Conservation (phyloP, 2,797 vertebrate genomes). For the Lagodon rhomboides region DNA sequence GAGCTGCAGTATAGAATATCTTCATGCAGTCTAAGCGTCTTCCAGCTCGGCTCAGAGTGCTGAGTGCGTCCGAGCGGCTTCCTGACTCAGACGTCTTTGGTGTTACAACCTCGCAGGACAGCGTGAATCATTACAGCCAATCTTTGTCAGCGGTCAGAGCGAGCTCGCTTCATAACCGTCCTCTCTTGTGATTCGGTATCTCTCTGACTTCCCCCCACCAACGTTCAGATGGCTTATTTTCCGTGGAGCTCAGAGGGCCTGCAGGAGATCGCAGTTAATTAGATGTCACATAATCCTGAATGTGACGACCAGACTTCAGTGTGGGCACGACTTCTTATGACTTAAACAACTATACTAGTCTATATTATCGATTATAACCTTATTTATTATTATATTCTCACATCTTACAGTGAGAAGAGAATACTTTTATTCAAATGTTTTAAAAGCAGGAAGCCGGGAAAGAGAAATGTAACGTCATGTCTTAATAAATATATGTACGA, state of each 20-base stretch:
- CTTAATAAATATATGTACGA: neutral
- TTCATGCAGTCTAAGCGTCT: conserved; percentile 9
- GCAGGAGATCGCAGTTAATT: conserved; percentile 26
- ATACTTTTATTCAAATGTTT: neutral
- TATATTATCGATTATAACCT: neutral
- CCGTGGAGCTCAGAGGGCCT: conserved; percentile 9
- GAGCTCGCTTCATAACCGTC: conserved; percentile 41
- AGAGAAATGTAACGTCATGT: neutral
- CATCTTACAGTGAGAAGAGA: neutral
- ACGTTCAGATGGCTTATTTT: conserved; percentile 41
- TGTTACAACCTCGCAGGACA: conserved; percentile 57
- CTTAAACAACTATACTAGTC: neutral
- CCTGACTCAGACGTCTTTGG: conserved; percentile 51
- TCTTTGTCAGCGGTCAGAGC: conserved; percentile 63
- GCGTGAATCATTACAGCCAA: conserved; percentile 61
- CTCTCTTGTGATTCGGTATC: conserved; percentile 34
- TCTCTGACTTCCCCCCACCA: conserved; percentile 20
- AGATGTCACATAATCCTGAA: conserved; percentile 23
- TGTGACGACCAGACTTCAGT: neutral
- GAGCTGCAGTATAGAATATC: conserved; percentile 15
- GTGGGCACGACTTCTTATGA: conserved; percentile 2
- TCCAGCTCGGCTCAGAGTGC: conserved; percentile 33
- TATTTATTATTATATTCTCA: neutral
- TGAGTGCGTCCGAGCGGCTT: conserved; percentile 50
- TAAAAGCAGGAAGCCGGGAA: too few species aligned